Base-by-base conservation (phyloP, 2,113 vertebrate species). In the Notothenia rossii region DNA sequence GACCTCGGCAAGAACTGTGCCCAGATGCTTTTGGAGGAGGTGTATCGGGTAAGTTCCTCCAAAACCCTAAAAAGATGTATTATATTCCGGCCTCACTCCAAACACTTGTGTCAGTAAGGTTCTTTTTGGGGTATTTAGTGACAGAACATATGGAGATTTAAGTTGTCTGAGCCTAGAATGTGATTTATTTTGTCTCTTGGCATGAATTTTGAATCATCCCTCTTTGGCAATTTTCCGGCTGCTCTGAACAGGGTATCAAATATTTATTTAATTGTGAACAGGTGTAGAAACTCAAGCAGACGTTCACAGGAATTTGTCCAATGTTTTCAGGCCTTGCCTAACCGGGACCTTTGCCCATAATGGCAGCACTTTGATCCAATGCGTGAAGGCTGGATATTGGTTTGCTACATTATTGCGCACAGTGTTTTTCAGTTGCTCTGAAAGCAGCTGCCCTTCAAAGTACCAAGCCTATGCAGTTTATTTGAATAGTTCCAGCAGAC, bases 1-100 rank as follows among this genome's bases (percentile, higher is more conserved):
- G 97, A 99, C 50, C 94, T 99, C 0, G 98, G 98, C 12, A 95
- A 81, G 86, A 95, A 94, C 53, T 99, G 98, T 89, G 98, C 98
- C 77, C 96, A 95, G 70, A 94, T 97, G 60, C 96, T 99, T 22
- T 95, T 99, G n/a, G 98, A 98, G 82, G 98, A 99, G 85, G 55
- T 99, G 20, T 93, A 97, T 56, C 95, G 98, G 94, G 98, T 99
- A 94, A 86, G 97, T 83, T 4, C 15, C 2, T 14, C 10, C 14
- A n/a, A 70, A 4, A 17, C 59, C 13, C 12, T 17, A 8, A 20
- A 22, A 13, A 29, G 2, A 29, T 29, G 25, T 29, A 29, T 29
- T 15, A 46, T 36, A 11, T 4, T 3, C 7, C 53, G 49, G 4
- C 25, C 29, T 13, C 48, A 4, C n/a, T 15, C 4, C 18, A 7